Percentiles rank a stretch among this genome's conserved stretches.
Evolutionary conservation across 2,113 vertebrate genomes (phyloP).

Genomic region (Psophia crepitans): DNA sequence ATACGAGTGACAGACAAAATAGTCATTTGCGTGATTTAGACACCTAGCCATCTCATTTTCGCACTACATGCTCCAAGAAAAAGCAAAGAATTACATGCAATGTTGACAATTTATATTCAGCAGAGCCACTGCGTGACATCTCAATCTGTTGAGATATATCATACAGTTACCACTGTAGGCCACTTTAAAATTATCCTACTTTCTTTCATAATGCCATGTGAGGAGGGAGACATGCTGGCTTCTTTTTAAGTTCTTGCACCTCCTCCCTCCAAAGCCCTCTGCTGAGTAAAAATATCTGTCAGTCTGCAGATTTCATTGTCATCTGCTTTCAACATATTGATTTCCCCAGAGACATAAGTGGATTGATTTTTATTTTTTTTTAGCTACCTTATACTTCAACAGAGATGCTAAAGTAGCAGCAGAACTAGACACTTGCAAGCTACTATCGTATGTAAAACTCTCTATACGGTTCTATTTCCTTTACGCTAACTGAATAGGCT

Average conservation of each 20-base stretch:
- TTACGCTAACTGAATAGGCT: background rate
- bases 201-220: background rate
- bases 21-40: conserved; percentile 4
- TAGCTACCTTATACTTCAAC: background rate
- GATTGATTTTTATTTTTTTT: background rate
- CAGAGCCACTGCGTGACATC: background rate
- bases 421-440: background rate
- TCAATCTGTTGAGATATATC: conserved; percentile 40
- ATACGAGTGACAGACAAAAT: background rate
- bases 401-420: background rate
- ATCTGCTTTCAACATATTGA: background rate
- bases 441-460: background rate
- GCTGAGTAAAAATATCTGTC: conserved; percentile 2
- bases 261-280: background rate
- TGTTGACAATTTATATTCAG: background rate
- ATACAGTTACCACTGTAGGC: conserved; percentile 29
- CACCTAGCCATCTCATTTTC: conserved; percentile 19
- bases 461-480: background rate
- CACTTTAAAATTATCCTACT: conserved; percentile 46
- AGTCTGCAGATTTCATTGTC: conserved; percentile 8
- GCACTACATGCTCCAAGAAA: background rate
- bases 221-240: background rate
- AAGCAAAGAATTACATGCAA: background rate
- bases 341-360: background rate
- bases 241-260: conserved; percentile 2